Percentiles rank a stretch among this genome's conserved stretches.
These are phyloP conservation scores for Callyntrura sp. DNA, from an alignment of 2,888 invertebrate genomes.

Conservation along the genomic window DNA sequence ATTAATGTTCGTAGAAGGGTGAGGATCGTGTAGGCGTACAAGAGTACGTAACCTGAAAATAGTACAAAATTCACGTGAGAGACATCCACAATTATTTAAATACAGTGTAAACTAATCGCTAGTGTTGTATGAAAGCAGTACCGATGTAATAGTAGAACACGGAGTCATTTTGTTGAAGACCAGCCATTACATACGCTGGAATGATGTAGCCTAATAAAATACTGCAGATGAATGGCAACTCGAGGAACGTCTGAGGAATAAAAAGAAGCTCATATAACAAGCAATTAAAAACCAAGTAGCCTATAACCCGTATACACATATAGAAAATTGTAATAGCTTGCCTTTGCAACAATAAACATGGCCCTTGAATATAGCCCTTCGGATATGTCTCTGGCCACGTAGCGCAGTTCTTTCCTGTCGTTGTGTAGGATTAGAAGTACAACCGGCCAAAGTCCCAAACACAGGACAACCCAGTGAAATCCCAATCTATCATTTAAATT, in stretches of 20 bases:
- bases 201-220: conserved; percentile 94
- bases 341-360: conserved; percentile 93
- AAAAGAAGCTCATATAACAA: too few species aligned
- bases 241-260: conserved; percentile 90
- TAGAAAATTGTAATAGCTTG: conserved; percentile 84
- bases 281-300: too few species aligned
- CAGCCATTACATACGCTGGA: conserved; percentile 96
- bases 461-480: conserved; percentile 94
- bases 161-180: conserved; percentile 88
- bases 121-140: background rate
- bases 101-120: background rate
- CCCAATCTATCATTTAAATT: conserved; percentile 88
- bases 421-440: conserved; percentile 87
- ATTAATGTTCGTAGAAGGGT: conserved; percentile 88
- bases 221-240: conserved; percentile 91
- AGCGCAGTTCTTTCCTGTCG: conserved; percentile 86
- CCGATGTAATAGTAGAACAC: conserved; percentile 81
- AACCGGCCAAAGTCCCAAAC: conserved; percentile 92
- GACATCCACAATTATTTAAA: background rate
- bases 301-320: background rate
- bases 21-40: conserved; percentile 85
- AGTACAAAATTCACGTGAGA: conserved; percentile 57
- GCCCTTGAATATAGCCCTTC: conserved; percentile 93
- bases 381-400: conserved; percentile 92
- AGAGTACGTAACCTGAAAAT: conserved; percentile 84